A percentile compares a stretch with the other conserved stretches of the same genome.
Evolutionary conservation across 2,888 invertebrate genomes (phyloP).

Genomic region (Mythimna ferrago): DNA sequence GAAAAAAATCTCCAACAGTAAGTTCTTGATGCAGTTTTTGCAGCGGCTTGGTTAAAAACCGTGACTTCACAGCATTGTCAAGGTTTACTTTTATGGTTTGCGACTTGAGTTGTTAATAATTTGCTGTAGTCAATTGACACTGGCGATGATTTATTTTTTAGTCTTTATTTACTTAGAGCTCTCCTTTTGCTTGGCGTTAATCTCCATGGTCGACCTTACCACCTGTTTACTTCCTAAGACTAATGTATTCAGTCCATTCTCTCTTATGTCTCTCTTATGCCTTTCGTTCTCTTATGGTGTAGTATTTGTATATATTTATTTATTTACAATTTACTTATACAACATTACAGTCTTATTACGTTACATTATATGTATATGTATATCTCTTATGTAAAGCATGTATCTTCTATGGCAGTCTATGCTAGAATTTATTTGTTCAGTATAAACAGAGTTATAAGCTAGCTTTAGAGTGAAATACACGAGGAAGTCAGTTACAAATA

Average conservation of each 20-base stretch:
- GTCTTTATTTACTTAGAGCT: constrained; percentile 5
- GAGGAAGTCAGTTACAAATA: background rate
- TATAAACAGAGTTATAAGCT: background rate
- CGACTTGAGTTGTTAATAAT: constrained; percentile 19
- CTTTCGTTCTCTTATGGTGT: background rate
- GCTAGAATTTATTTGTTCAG: background rate
- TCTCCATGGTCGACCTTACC: background rate
- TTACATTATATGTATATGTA: too few relatives aligned
- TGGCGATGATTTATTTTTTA: background rate
- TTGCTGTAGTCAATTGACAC: background rate
- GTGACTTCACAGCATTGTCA: constrained; percentile 30
- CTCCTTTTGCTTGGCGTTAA: constrained; percentile 2
- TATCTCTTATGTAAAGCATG: background rate
- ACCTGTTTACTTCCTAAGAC: background rate
- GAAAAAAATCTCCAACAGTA: constrained; percentile 45
- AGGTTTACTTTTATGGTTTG: constrained; percentile 30
- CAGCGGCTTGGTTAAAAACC: constrained; percentile 28
- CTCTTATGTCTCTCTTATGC: too few relatives aligned
- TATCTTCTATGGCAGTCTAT: background rate
- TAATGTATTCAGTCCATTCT: background rate
- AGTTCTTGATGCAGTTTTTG: constrained; percentile 42
- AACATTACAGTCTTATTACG: too few relatives aligned
- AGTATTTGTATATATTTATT: too few relatives aligned
- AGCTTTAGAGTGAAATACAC: background rate
- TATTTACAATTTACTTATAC: too few relatives aligned